A percentile compares a stretch with the other conserved stretches of the same genome.
phyloP scores from a whole-genome alignment of 2,888 invertebrate species.

The Acanthacorydalis orientalis region DNA sequence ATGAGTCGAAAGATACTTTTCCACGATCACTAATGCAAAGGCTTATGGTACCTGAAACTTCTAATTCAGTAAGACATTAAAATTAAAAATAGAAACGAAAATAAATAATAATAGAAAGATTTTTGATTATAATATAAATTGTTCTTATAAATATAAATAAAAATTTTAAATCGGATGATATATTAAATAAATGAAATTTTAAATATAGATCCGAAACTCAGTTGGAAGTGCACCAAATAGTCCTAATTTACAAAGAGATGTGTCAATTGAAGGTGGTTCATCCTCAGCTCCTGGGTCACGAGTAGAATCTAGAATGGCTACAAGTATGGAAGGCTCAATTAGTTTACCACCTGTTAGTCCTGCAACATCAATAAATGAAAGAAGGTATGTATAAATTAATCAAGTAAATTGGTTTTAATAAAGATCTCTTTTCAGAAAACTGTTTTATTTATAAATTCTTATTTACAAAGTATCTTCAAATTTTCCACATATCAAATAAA shows the following conservation, averaged over 20 bases:
- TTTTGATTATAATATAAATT: no score
- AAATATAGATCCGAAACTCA: constrained; percentile 22
- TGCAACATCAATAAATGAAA: constrained; percentile 11
- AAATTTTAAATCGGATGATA: not conserved
- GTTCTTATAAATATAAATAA: no score
- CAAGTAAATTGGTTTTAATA: not conserved
- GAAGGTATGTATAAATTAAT: constrained; percentile 7
- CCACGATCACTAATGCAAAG: constrained; percentile 49
- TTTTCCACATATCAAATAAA: no score
- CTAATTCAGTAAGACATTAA: not conserved
- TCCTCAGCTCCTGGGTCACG: constrained; percentile 31
- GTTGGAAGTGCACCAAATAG: constrained; percentile 47
- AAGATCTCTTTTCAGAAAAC: no score
- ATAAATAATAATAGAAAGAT: not conserved
- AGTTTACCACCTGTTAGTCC: constrained; percentile 28
- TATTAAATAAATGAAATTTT: constrained; percentile 18
- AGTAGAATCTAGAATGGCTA: constrained; percentile 35
- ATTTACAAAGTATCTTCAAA: no score
- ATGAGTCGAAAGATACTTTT: constrained; percentile 44
- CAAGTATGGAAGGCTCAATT: constrained; percentile 40
- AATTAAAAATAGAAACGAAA: not conserved
- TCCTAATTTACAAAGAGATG: constrained; percentile 18
- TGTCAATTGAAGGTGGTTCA: constrained; percentile 17
- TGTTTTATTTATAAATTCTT: no score
- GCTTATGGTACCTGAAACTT: constrained; percentile 35